Conservation (phyloP, 2,797 vertebrate genomes). For the Galago senegalensis region DNA sequence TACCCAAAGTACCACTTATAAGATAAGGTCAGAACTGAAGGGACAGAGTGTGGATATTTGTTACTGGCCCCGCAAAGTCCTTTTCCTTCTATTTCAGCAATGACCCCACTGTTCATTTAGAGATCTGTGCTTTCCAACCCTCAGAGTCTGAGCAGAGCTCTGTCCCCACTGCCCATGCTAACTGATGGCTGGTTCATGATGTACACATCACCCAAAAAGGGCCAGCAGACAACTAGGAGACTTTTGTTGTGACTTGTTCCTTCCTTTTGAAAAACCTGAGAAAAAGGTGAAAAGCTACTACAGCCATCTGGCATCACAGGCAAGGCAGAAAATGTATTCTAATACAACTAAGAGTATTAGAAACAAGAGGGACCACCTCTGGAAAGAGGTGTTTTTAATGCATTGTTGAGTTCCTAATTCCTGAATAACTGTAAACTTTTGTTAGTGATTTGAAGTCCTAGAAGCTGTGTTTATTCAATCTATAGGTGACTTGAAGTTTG, state of each 20-base stretch:
- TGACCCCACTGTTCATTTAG: not conserved
- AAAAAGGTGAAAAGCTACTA: not conserved
- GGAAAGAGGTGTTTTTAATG: not conserved
- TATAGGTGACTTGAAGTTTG: not conserved
- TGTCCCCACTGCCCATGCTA: no score
- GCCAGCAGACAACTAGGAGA: not conserved
- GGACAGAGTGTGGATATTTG: not conserved
- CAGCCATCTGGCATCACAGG: not conserved
- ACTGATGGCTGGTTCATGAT: not conserved
- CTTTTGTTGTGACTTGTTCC: not conserved
- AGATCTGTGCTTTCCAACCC: not conserved
- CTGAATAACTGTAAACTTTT: not conserved
- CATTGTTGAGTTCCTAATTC: not conserved
- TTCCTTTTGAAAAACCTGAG: not conserved
- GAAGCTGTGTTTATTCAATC: conserved; percentile 8
- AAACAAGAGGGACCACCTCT: not conserved
- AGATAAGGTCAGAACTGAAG: not conserved
- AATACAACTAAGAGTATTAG: not conserved
- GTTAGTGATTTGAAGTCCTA: not conserved
- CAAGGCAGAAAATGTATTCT: conserved; percentile 1
- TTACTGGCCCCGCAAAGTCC: not conserved
- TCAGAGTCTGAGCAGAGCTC: not conserved
- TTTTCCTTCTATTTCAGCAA: not conserved
- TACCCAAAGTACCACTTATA: not conserved
- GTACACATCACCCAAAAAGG: not conserved